phyloP scores from a whole-genome alignment of 2,888 invertebrate species.

The Chesias legatella region DNA sequence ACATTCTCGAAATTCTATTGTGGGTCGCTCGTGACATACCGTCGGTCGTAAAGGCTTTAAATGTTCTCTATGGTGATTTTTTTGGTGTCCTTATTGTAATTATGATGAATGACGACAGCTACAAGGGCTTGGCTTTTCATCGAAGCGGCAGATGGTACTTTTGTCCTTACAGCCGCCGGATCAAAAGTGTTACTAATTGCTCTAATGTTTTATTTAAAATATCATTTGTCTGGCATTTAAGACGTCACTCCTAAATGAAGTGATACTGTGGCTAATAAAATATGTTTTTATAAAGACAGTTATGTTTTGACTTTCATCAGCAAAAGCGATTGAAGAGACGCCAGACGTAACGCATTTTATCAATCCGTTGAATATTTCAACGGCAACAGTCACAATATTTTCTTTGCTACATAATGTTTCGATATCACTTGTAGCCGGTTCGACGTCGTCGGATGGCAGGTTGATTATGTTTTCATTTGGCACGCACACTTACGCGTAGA shows the following conservation, averaged over 20 bases:
- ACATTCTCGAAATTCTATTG: constrained; percentile 24
- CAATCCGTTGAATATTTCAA: constrained; percentile 58
- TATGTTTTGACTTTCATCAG: constrained; percentile 63
- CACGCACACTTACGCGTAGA: constrained; percentile 56
- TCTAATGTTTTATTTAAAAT: constrained; percentile 20
- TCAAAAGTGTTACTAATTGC: constrained; percentile 30
- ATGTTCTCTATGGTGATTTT: constrained; percentile 36
- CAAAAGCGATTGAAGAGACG: constrained; percentile 59
- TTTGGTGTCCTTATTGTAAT: constrained; percentile 46
- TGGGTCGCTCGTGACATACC: constrained; percentile 29
- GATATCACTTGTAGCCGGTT: constrained; percentile 47
- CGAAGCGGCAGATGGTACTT: constrained; percentile 44
- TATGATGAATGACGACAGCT: constrained; percentile 56
- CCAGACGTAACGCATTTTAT: constrained; percentile 54
- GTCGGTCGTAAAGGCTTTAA: constrained; percentile 34
- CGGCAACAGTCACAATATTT: constrained; percentile 59
- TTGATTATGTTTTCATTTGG: constrained; percentile 50
- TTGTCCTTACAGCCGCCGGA: constrained; percentile 26
- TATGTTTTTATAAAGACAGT: constrained; percentile 30
- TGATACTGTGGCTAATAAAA: constrained; percentile 25
- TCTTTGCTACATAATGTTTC: constrained; percentile 58
- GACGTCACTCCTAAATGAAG: constrained; percentile 20
- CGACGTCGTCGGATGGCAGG: constrained; percentile 47
- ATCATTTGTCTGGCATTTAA: constrained; percentile 20
- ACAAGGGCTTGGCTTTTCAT: constrained; percentile 46